A percentile compares a stretch with the other conserved stretches of the same genome.
Evolutionary conservation across 2,888 invertebrate species (phyloP).

Genomic region (Hyppa rectilinea): DNA sequence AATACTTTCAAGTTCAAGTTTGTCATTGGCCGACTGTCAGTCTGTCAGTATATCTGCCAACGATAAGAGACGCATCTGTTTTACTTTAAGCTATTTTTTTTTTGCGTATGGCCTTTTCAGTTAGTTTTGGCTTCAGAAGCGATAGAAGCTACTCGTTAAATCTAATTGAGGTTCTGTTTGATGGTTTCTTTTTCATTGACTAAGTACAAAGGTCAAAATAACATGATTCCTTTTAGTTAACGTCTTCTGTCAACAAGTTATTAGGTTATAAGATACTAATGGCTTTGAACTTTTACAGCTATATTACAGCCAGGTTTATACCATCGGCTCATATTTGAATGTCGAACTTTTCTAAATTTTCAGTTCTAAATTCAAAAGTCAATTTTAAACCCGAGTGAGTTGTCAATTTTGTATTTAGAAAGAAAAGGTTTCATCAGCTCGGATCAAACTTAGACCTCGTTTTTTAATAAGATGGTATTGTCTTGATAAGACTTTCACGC

Average conservation of each 20-base stretch:
- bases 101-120: slow-evolving; percentile 5
- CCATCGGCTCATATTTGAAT: no score
- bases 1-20: slow-evolving; percentile 56
- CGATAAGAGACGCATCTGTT: slow-evolving; percentile 50
- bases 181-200: not conserved
- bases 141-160: not conserved
- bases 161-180: not conserved
- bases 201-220: not conserved
- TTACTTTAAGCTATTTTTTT: slow-evolving; percentile 16
- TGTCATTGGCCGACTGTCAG: slow-evolving; percentile 19
- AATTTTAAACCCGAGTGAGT: no score
- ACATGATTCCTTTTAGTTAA: not conserved
- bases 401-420: not conserved
- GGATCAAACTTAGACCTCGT: no score
- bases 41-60: no score
- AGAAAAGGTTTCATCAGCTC: not conserved
- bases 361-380: no score
- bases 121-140: not conserved
- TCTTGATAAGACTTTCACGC: not conserved
- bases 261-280: no score
- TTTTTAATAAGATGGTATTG: no score
- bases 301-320: no score
- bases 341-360: no score
- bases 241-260: no score
- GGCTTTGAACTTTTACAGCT: no score